A percentile compares a stretch with the other conserved stretches of the same genome.
These are phyloP conservation scores for Hyposoter didymator DNA, from an alignment of 2,888 invertebrate species.

Conservation along the genomic window DNA sequence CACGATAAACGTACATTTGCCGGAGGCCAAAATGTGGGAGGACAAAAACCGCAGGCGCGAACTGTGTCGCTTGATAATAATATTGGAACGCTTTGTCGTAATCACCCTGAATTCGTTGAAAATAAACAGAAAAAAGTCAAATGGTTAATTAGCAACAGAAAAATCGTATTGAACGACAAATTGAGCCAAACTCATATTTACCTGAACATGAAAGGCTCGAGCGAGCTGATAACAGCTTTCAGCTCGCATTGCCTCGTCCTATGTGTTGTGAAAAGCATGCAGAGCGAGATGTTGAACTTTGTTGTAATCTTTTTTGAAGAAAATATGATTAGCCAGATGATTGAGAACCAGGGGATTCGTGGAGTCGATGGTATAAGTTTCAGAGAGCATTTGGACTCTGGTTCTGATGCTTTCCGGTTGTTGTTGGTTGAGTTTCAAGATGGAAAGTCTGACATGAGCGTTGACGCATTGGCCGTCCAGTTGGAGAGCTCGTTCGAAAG, in stretches of 20 bases:
- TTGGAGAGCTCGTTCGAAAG: slow-evolving; percentile 97
- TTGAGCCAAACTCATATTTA: slow-evolving; percentile 69
- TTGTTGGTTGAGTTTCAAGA: slow-evolving; percentile 96
- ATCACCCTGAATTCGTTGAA: slow-evolving; percentile 86
- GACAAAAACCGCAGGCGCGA: slow-evolving; percentile 97
- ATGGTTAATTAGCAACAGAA: too few species aligned
- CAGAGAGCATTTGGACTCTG: slow-evolving; percentile 98
- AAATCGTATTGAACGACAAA: background rate
- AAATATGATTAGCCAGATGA: slow-evolving; percentile 99
- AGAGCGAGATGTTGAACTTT: slow-evolving; percentile 98
- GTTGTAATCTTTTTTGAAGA: slow-evolving; percentile 99
- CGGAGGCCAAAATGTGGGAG: slow-evolving; percentile 99
- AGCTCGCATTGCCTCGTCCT: slow-evolving; percentile 99
- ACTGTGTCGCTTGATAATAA: slow-evolving; percentile 99
- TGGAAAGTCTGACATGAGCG: slow-evolving; percentile 97
- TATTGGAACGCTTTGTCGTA: slow-evolving; percentile 99
- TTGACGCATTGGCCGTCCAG: slow-evolving; percentile 97
- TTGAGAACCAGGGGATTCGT: slow-evolving; percentile 99
- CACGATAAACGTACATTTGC: slow-evolving; percentile 99
- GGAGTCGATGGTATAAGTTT: slow-evolving; percentile 98
- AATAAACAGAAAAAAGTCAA: background rate
- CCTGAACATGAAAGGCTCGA: slow-evolving; percentile 97
- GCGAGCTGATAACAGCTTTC: slow-evolving; percentile 99
- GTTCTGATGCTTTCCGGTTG: slow-evolving; percentile 96
- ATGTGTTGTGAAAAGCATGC: slow-evolving; percentile 99